Base-by-base conservation (phyloP, 2,113 vertebrate genomes). In the Cheirogaleus medius region DNA sequence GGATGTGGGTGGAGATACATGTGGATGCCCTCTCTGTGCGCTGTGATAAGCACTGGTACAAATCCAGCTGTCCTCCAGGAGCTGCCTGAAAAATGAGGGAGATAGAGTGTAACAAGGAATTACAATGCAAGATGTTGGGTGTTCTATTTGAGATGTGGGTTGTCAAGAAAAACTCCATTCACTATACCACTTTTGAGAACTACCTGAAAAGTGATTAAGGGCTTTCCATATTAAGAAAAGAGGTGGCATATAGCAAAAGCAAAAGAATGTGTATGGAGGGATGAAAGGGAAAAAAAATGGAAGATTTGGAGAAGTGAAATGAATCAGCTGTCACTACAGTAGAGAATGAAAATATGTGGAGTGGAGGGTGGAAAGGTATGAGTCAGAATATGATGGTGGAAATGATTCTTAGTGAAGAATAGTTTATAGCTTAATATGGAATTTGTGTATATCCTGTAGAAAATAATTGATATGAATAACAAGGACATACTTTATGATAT, bases 321-420 rank as follows among this genome's bases (percentile, higher is more conserved):
- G 44, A 52, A 74, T 88, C 29, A 87, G 23, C 13, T 44, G 18
- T 64, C 25, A 32, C 52, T 6, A 12, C 0, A 29, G 1, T 6
- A 76, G 27, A 66, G 15, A 69, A 39, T 52, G 32, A n/a, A 69
- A 47, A 14, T n/a, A 56, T 27, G 23, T 47, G 15, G 14, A 42
- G 9, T 11, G 34, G 3, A 2, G n/a, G n/a, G 1, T 12, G 12
- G 25, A 64, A 18, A 20, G 10, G 15, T 47, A 2, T 49, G 14
- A 15, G 20, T 56, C 4, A 73, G 52, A 54, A 49, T 39, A 15
- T 15, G 29, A 73, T 15, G n/a, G 1, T 34, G 5, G 34, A 49
- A 63, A 52, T 10, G 8, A 27, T n/a, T 63, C 11, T 39, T 9
- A 58, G 20, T 18, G 13, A 88, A 85, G 15, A 80, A 37, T 11